Evolutionary conservation across 2,888 invertebrate genomes (phyloP).

Genomic region (Nezara viridula): DNA sequence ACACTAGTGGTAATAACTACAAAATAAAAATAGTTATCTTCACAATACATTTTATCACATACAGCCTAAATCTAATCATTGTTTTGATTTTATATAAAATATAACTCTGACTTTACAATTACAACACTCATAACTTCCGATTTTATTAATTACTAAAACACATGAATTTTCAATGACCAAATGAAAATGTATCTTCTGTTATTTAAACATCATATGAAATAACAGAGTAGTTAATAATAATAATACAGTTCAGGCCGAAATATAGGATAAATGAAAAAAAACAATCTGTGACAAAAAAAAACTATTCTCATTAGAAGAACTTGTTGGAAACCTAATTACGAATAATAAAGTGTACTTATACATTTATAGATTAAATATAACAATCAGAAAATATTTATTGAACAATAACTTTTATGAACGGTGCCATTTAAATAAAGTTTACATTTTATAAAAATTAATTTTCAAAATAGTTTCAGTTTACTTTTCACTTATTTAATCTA

Average conservation of each 20-base stretch:
- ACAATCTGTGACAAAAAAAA: background rate
- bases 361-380: background rate
- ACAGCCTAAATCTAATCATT: slow-evolving; percentile 21
- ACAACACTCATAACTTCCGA: background rate
- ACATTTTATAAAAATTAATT: background rate
- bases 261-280: background rate
- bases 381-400: background rate
- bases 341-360: background rate
- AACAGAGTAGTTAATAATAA: background rate
- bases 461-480: background rate
- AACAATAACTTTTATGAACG: background rate
- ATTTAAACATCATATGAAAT: background rate
- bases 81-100: slow-evolving; percentile 42
- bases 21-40: slow-evolving; percentile 19
- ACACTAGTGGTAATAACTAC: background rate
- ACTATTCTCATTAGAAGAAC: background rate
- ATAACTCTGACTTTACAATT: slow-evolving; percentile 6
- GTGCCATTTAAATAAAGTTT: background rate
- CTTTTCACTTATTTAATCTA: background rate
- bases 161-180: background rate
- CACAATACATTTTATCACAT: slow-evolving; percentile 43
- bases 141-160: background rate
- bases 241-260: too few relatives aligned
- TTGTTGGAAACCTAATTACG: background rate
- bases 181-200: background rate